Conservation (phyloP, 2,113 vertebrate genomes). For the Acanthisitta chloris region DNA sequence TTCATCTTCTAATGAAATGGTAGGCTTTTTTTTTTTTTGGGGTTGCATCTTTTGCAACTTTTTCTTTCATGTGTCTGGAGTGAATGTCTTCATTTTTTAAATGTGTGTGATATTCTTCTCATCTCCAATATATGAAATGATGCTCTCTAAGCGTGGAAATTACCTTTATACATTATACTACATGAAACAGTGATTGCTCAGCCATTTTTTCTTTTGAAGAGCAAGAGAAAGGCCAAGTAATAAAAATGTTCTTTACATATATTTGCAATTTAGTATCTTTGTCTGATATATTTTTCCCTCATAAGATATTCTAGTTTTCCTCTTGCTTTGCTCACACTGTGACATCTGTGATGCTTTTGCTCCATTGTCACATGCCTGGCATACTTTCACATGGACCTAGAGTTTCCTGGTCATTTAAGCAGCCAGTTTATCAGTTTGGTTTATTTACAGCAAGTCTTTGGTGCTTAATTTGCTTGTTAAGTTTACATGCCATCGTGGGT, state of each 20-base stretch:
- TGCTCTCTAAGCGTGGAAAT: neutral
- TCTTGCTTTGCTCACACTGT: neutral
- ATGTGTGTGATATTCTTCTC: constrained; percentile 2
- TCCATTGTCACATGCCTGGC: neutral
- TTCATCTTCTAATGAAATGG: constrained; percentile 60
- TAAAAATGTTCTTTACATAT: neutral
- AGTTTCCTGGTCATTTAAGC: neutral
- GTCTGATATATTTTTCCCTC: neutral
- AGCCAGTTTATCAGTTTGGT: neutral
- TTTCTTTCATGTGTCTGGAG: constrained; percentile 43
- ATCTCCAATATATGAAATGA: neutral
- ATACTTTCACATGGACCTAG: neutral
- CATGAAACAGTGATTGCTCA: neutral
- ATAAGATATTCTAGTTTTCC: neutral
- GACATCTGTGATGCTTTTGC: neutral
- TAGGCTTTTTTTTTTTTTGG: neutral
- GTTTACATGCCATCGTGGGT: neutral
- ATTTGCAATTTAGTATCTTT: neutral
- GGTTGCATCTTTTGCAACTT: constrained; percentile 44
- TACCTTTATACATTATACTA: neutral
- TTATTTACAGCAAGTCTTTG: neutral
- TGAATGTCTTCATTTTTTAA: constrained; percentile 15
- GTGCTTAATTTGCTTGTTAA: neutral
- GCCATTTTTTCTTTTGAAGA: neutral
- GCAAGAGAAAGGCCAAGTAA: neutral